Base-by-base conservation (phyloP, 2,888 invertebrate species). In the Gonocerus acuteangulatus region DNA sequence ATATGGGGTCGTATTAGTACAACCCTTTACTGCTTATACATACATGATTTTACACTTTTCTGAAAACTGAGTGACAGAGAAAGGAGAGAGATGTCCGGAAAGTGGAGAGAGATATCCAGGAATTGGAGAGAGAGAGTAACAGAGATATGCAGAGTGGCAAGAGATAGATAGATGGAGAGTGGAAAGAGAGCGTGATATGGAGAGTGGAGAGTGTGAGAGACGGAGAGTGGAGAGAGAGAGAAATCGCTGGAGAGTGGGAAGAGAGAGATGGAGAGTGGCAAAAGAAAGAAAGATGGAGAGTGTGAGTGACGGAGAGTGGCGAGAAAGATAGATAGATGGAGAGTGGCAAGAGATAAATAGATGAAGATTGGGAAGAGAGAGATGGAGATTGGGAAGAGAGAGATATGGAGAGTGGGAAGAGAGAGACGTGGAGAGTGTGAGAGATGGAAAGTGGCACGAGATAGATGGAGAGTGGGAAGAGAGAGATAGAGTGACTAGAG, bases 321-420 rank as follows among this genome's bases (percentile, higher is more conserved):
- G 27, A 27, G 27, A 27, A 9, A 27, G 27, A 47, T 23, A 27
- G 27, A 16, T 13, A 16, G 58, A n/a, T 16, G 3, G 23, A 48
- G 15, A 58, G 59, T 21, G 48, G n/a, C n/a, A n/a, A 54, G 54
- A n/a, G 54, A 36, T 2, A 42, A 39, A 42, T 11, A 18, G 44
- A 34, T 9, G 36, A 11, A 34, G 36, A 18, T 4, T 16, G 44
- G 13, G 44, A 34, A n/a, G 44, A 19, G 16, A 42, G 36, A 42
- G 54, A 59, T 4, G 19, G 48, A 48, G 59, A 59, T 32, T 36
- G 36, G 49, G 39, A 49, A 48, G 49, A 27, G 27, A 27, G 27
- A 27, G 27, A 27, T 4, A 27, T 4, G 9, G 27, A 27, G 27
- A 4, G 27, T 9, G 9, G 9, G 27, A 27, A 9, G 9, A 9